These are phyloP conservation scores for Emydura subglobosa DNA, from an alignment of 2,113 vertebrate species.

Conservation along the genomic window DNA sequence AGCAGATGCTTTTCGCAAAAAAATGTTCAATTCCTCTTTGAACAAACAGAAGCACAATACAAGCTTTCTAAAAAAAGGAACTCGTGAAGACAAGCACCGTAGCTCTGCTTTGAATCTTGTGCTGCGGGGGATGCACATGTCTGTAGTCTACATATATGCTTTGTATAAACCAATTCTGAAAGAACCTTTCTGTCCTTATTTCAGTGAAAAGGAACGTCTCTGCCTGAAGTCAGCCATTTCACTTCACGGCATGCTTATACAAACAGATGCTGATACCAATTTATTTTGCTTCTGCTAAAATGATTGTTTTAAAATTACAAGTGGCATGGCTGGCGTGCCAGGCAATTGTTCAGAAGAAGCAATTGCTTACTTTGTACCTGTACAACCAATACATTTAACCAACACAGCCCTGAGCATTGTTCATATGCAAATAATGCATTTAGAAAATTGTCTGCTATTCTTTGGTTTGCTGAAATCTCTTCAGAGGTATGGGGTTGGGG, in stretches of 20 bases:
- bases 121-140: background rate
- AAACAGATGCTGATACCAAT: background rate
- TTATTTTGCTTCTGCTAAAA: background rate
- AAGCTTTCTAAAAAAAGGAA: background rate
- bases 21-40: background rate
- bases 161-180: background rate
- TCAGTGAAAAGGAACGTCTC: background rate
- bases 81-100: fast-evolving
- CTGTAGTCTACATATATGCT: background rate
- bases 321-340: background rate
- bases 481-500: too few relatives aligned
- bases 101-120: background rate
- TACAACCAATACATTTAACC: background rate
- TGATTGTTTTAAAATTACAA: fast-evolving
- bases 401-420: background rate
- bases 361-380: background rate
- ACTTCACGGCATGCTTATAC: background rate
- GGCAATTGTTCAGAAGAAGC: background rate
- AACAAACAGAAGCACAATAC: background rate
- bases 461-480: background rate
- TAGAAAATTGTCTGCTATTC: background rate
- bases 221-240: background rate
- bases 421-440: background rate
- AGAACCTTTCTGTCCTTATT: background rate
- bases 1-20: background rate